phyloP scores from a whole-genome alignment of 1,140 invertebrate genomes.

The Papilio glaucus region DNA sequence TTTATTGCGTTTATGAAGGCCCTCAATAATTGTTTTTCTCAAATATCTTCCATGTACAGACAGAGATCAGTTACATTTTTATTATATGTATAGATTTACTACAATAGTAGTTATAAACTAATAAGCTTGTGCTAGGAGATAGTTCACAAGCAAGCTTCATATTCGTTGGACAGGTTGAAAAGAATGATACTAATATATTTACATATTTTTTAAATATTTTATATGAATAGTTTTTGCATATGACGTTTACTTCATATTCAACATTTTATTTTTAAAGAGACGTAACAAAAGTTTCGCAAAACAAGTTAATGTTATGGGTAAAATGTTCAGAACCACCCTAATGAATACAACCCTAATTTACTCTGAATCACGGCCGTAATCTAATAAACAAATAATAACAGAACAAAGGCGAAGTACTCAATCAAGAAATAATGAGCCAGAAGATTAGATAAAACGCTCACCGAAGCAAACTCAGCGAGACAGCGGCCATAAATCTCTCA shows the following conservation, averaged over 20 bases:
- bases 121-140: too few relatives aligned
- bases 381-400: conserved; percentile 40
- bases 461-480: conserved; percentile 46
- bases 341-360: conserved; percentile 27
- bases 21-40: too few relatives aligned
- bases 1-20: too few relatives aligned
- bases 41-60: too few relatives aligned
- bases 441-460: conserved; percentile 53
- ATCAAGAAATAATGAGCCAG: conserved; percentile 51
- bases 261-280: neutral
- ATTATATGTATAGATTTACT: too few relatives aligned
- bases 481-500: conserved; percentile 51
- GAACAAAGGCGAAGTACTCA: conserved; percentile 39
- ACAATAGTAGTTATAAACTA: too few relatives aligned
- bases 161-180: neutral
- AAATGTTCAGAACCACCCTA: conserved; percentile 17
- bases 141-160: neutral
- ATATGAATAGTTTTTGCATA: too few relatives aligned
- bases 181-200: too few relatives aligned
- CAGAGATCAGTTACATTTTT: too few relatives aligned
- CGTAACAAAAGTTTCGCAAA: neutral
- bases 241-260: too few relatives aligned
- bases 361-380: conserved; percentile 13
- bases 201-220: too few relatives aligned
- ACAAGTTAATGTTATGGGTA: neutral